Conservation (phyloP, 2,797 vertebrate species). For the Dallia pectoralis region DNA sequence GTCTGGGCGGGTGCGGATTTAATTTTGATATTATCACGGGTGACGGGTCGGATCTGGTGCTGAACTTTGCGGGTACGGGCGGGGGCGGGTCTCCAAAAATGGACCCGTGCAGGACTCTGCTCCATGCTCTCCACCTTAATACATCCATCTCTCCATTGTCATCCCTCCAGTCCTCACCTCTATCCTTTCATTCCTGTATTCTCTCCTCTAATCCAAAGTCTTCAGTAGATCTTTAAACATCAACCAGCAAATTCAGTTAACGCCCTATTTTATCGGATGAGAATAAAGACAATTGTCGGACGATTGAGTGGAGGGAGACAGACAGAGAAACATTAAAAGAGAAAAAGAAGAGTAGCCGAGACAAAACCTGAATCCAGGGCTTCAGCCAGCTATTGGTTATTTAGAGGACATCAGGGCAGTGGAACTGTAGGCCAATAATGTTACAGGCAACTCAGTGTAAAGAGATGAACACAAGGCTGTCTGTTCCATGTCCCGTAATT, state of each 20-base stretch:
- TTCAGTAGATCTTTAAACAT: constrained; percentile 29
- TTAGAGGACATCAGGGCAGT: constrained; percentile 42
- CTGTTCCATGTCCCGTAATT: constrained; percentile 61
- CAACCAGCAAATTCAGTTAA: constrained; percentile 41
- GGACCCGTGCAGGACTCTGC: too few species aligned
- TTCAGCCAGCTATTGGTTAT: constrained; percentile 38
- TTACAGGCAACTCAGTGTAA: constrained; percentile 30
- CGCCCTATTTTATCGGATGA: constrained; percentile 51
- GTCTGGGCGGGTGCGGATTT: too few species aligned
- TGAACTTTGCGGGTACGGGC: too few species aligned
- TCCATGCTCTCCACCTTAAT: not conserved
- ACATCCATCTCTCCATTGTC: constrained; percentile 34
- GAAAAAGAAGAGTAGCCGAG: constrained; percentile 14
- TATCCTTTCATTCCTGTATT: not conserved
- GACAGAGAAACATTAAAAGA: not conserved
- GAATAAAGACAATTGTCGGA: constrained; percentile 7
- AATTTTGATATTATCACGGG: too few species aligned
- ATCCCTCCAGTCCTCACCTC: not conserved
- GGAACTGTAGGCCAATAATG: constrained; percentile 61
- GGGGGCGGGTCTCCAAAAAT: too few species aligned
- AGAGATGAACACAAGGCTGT: constrained; percentile 32
- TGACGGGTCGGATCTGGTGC: too few species aligned
- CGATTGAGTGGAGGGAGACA: constrained; percentile 21
- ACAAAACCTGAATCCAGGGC: constrained; percentile 13
- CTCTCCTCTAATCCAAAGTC: constrained; percentile 31